Base-by-base conservation (phyloP, 1,140 invertebrate genomes). In the Acromyrmex echinatior region DNA sequence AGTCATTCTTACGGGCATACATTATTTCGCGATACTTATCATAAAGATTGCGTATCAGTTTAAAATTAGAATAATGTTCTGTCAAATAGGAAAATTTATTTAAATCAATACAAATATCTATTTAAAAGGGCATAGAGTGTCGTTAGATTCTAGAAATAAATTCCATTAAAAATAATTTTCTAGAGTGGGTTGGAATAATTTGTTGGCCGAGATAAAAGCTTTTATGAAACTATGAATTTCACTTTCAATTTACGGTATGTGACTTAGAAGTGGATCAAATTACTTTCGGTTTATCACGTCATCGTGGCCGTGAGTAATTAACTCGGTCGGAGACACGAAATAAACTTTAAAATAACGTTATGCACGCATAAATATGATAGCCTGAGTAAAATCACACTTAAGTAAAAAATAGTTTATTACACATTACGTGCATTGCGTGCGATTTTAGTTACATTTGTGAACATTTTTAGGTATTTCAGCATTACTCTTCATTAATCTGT, bases 391-490 rank as follows among this genome's bases (percentile, higher is more conserved):
- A 76, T 76, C 31, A 39, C 12, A n/a, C 51, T 80, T 88, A 89
- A 88, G 87, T 87, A 76, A 92, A 87, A 82, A 35, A 58, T 3
- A 31, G 45, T 51, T 21, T 56, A 84, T 86, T 16, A 73, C 70
- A 76, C 71, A 16, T 31, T 39, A 51, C 56, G 39, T 86, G 31
- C 12, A 58, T 25, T 25, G 25, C 21, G 31, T 70, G 16, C 12
- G 16, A 62, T 60, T 76, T 80, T 65, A 51, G 49, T 21, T 53
- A 25, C 62, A 45, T 66, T 35, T 88, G 77, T n/a, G 0, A n/a
- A 73, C 82, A 87, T 79, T 87, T 90, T 63, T 76, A 88, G 80
- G 86, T 77, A 21, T 80, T 56, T 84, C 78, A 65, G 73, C 62
- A 62, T 65, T 70, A 60, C n/a, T 31, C n/a, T 86, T 45, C 28